phyloP scores from a whole-genome alignment of 2,797 vertebrate genomes.

The Tragelaphus oryx region DNA sequence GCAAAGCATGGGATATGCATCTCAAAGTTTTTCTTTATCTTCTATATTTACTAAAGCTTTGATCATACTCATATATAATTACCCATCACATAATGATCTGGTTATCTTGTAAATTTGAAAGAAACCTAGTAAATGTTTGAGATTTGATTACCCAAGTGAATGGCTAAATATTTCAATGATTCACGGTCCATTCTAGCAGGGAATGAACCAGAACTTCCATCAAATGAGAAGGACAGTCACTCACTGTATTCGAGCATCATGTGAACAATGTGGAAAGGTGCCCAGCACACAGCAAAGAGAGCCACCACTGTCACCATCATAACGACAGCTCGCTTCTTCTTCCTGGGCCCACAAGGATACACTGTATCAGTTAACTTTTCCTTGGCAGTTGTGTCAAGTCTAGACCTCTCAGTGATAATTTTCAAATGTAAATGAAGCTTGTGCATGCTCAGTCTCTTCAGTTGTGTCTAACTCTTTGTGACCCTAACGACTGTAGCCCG shows the following conservation, averaged over 20 bases:
- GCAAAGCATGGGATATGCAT: neutral
- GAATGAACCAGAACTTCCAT: neutral
- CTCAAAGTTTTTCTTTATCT: neutral
- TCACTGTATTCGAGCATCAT: slow-evolving; percentile 86
- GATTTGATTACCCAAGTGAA: neutral
- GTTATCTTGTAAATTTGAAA: neutral
- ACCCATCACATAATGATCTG: neutral
- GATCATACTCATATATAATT: neutral
- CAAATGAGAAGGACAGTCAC: slow-evolving; percentile 38
- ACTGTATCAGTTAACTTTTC: neutral
- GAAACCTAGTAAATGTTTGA: neutral
- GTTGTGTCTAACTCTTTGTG: neutral
- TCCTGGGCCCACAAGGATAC: slow-evolving; percentile 76
- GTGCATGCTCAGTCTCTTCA: neutral
- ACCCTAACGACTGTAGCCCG: neutral
- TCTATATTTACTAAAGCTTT: neutral
- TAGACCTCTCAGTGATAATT: neutral
- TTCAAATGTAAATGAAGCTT: neutral
- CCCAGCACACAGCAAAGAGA: slow-evolving; percentile 85
- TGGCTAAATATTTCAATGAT: neutral
- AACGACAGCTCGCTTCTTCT: slow-evolving; percentile 83
- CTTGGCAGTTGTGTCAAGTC: neutral
- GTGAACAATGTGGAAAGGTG: slow-evolving; percentile 83
- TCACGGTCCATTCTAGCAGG: neutral
- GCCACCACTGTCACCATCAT: slow-evolving; percentile 86